Evolutionary conservation across 2,888 invertebrate species (phyloP).

Genomic region (Andrena minutula): DNA sequence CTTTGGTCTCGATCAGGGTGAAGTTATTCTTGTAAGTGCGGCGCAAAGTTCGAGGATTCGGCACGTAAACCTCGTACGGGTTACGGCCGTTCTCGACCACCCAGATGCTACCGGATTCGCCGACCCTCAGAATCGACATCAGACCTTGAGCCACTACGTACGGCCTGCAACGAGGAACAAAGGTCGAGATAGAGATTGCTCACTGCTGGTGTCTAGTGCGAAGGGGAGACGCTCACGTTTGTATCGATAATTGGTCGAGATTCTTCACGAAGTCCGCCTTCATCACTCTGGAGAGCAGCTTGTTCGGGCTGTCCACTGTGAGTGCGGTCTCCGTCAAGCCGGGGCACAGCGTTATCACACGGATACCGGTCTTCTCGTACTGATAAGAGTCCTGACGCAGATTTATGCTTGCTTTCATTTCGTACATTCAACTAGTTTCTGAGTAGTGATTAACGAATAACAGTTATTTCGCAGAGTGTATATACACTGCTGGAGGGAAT

Average conservation of each 20-base stretch:
- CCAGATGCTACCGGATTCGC: constrained; percentile 80
- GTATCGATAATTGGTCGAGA: constrained; percentile 79
- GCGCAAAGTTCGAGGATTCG: constrained; percentile 76
- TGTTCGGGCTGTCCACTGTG: constrained; percentile 80
- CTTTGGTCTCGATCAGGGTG: constrained; percentile 67
- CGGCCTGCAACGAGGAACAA: constrained; percentile 68
- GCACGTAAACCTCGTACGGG: constrained; percentile 80
- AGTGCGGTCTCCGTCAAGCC: constrained; percentile 83
- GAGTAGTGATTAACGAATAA: too few relatives aligned
- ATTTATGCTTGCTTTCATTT: constrained; percentile 17
- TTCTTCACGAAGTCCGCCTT: constrained; percentile 82
- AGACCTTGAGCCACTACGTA: constrained; percentile 81
- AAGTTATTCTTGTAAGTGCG: constrained; percentile 81
- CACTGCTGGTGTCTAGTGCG: not conserved
- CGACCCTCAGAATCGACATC: constrained; percentile 75
- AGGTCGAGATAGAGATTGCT: not conserved
- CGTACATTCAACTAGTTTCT: not conserved
- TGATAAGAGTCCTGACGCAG: constrained; percentile 74
- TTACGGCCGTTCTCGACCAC: constrained; percentile 79
- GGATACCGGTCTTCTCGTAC: constrained; percentile 81
- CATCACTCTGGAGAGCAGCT: constrained; percentile 80
- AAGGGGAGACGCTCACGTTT: constrained; percentile 76
- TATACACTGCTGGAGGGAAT: too few relatives aligned
- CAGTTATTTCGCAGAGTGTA: too few relatives aligned
- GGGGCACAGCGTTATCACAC: constrained; percentile 83